These are phyloP conservation scores for Ashinkailepas kermadecensis DNA, from an alignment of 2,888 invertebrate genomes.

Conservation along the genomic window DNA sequence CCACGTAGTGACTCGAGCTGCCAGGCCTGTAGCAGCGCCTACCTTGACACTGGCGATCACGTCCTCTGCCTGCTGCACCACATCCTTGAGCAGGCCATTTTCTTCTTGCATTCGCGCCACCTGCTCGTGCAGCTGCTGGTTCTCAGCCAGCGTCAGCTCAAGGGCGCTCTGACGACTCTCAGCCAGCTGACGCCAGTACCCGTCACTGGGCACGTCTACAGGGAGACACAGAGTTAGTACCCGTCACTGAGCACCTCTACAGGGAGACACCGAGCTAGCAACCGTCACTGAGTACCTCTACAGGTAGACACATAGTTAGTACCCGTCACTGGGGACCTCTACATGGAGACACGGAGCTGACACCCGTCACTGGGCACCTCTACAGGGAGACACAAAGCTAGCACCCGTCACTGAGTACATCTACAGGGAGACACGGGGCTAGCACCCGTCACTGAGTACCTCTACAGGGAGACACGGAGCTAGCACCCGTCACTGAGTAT, in stretches of 20 bases:
- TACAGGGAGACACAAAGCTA: no score
- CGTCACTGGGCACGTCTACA: not conserved
- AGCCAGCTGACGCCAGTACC: constrained; percentile 31
- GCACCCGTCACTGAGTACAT: no score
- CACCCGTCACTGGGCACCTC: no score
- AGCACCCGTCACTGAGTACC: constrained; percentile 23
- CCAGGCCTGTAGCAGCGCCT: no score
- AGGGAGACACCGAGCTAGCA: no score
- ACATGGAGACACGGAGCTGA: no score
- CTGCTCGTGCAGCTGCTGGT: constrained; percentile 27
- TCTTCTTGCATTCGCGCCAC: constrained; percentile 22
- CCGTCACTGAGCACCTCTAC: no score
- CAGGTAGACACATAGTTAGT: constrained; percentile 17
- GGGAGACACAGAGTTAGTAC: no score
- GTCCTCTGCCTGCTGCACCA: not conserved
- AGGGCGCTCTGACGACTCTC: constrained; percentile 29
- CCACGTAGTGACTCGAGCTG: no score
- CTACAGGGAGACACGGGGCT: not conserved
- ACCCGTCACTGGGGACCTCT: constrained; percentile 12
- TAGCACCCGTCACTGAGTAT: constrained; percentile 24
- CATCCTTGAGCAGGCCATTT: not conserved
- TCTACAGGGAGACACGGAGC: not conserved
- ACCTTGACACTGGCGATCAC: not conserved
- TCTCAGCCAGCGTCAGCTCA: constrained; percentile 27
- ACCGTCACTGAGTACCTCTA: no score